Base-by-base conservation (phyloP, 2,888 invertebrate genomes). In the Cosmia trapezina region DNA sequence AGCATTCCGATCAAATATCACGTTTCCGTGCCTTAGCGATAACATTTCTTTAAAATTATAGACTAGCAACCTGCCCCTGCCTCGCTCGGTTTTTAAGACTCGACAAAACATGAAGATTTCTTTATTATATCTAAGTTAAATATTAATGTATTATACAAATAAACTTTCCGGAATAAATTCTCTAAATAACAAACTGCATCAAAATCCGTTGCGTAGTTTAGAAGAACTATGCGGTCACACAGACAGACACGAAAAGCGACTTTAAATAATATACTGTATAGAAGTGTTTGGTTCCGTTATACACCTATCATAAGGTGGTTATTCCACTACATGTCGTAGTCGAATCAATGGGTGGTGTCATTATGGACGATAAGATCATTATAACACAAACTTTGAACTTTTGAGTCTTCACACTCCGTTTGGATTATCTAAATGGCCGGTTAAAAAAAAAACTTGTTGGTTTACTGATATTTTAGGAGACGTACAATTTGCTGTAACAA, bases 1-100 rank as follows among this genome's bases (percentile, higher is more conserved):
- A 60, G 72, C 78, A 85, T 85, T 85, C 83, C 78, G 64, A 78
- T 85, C 73, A 73, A 83, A 83, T 84, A 83, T 83, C 83, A 78
- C 61, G 69, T 84, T 85, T 78, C 75, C 68, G 67, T 81, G 76
- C 45, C 74, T 81, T 77, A 83, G 74, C 72, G 83, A 83, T 84
- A 85, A 74, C 69, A 81, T 81, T 76, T 78, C 49, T 76, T 76
- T 71, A 51, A 73, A 73, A 78, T 56, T 37, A 54, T 33, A 63
- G 54, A 54, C 63, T n/a, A 63, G 53, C 6, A 2, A 63, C 4
- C 8, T 0, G 14, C 6, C 33, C 54, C 14, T 54, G 33, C 33
- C 54, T 54, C 14, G 14, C n/a, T 0, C 9, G 3, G 19, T 33
- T 49, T 45, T 51, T 19, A 62, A 3, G 53, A 33, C 14, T 63